Conservation (phyloP, 2,888 invertebrate species). For the Mythimna lalbum region DNA sequence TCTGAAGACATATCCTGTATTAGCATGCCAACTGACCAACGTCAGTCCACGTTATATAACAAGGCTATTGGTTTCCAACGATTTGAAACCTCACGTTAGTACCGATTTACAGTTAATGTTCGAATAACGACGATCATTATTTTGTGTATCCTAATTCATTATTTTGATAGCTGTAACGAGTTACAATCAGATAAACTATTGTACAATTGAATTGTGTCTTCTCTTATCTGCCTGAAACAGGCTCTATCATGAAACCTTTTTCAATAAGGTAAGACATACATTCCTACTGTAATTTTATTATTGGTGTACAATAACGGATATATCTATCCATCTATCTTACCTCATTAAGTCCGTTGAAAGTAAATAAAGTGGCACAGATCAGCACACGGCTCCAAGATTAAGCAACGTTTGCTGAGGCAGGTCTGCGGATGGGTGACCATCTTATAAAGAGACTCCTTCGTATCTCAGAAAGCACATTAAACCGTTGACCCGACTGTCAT, state of each 20-base stretch:
- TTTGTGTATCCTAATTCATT: slow-evolving; percentile 15
- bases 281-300: too few species aligned
- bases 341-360: too few species aligned
- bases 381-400: too few species aligned
- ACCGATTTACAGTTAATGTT: slow-evolving; percentile 31
- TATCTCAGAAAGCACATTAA: too few species aligned
- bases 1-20: slow-evolving; percentile 32
- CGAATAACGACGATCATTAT: slow-evolving; percentile 24
- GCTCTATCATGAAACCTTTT: neutral
- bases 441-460: too few species aligned
- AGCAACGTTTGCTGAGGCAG: too few species aligned
- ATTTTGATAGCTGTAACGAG: slow-evolving; percentile 21
- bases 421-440: too few species aligned
- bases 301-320: too few species aligned
- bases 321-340: too few species aligned
- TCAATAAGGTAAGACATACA: too few species aligned
- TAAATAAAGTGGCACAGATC: too few species aligned
- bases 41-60: slow-evolving; percentile 30
- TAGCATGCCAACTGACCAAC: slow-evolving; percentile 35
- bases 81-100: slow-evolving; percentile 22
- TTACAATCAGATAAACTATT: slow-evolving; percentile 9
- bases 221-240: neutral
- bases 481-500: too few species aligned
- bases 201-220: slow-evolving; percentile 1
- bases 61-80: slow-evolving; percentile 12